These are phyloP conservation scores for Ceratina japonica DNA, from an alignment of 1,140 invertebrate species.

Conservation along the genomic window DNA sequence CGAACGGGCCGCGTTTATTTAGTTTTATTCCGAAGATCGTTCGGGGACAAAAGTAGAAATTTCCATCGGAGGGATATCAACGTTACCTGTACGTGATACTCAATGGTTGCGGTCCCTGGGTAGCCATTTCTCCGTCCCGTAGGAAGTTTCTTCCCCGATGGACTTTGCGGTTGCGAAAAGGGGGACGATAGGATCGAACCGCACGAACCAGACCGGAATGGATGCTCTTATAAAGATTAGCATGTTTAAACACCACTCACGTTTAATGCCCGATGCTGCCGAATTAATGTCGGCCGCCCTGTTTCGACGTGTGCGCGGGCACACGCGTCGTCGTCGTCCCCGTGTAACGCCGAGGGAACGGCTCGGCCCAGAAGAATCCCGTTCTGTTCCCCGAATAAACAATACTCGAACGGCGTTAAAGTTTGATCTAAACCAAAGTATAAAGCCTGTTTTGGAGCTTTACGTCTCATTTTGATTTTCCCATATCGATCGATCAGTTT, in stretches of 20 bases:
- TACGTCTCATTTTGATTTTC: conserved; percentile 40
- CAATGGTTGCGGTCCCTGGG: conserved; percentile 29
- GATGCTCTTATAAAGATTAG: conserved; percentile 60
- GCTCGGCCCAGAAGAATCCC: not conserved
- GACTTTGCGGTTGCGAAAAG: conserved; percentile 49
- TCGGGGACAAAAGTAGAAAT: not conserved
- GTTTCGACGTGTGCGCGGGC: conserved; percentile 38
- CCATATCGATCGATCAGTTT: conserved; percentile 35
- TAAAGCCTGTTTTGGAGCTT: not conserved
- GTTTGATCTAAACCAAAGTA: not conserved
- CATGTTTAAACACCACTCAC: conserved; percentile 66
- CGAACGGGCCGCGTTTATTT: too few species aligned
- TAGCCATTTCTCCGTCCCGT: conserved; percentile 48
- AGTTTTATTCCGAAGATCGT: too few species aligned
- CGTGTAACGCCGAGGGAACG: not conserved
- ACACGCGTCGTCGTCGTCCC: not conserved
- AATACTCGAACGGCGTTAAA: not conserved
- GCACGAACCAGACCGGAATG: conserved; percentile 36
- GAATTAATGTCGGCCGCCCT: conserved; percentile 59
- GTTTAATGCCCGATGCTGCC: conserved; percentile 34
- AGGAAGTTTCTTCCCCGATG: conserved; percentile 52
- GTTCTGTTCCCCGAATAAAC: not conserved
- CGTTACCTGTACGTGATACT: conserved; percentile 15
- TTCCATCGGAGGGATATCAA: conserved; percentile 40
- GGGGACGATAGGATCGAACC: conserved; percentile 38